A percentile compares a stretch with the other conserved stretches of the same genome.
Evolutionary conservation across 2,113 vertebrate species (phyloP).

Genomic region (Silurus asotus): DNA sequence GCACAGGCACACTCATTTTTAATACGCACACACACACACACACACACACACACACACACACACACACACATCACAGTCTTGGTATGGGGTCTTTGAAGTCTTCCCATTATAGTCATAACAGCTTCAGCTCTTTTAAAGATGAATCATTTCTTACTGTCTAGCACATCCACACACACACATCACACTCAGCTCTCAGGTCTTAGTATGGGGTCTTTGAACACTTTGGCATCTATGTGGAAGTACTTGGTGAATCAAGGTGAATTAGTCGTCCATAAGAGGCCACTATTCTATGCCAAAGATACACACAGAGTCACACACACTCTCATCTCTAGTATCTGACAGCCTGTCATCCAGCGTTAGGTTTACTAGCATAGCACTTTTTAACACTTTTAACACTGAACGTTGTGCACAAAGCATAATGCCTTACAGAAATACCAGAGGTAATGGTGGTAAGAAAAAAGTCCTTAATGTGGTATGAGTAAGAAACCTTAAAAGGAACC

Average conservation of each 20-base stretch:
- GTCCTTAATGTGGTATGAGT: too few relatives aligned
- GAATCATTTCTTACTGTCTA: neutral
- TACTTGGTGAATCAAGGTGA: neutral
- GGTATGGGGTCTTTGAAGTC: constrained; percentile 11
- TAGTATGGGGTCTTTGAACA: constrained; percentile 1
- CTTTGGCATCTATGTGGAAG: neutral
- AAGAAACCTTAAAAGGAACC: too few relatives aligned
- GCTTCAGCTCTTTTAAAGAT: constrained; percentile 6
- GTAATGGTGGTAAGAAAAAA: too few relatives aligned
- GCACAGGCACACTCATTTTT: neutral
- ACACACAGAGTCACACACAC: neutral
- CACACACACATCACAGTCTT: neutral
- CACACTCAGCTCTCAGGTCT: neutral
- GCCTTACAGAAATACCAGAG: too few relatives aligned
- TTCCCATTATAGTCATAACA: constrained; percentile 4
- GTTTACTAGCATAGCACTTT: too few relatives aligned
- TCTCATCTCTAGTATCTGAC: neutral
- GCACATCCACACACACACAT: neutral
- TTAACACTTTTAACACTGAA: too few relatives aligned
- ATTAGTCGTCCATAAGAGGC: neutral
- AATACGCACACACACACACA: neutral
- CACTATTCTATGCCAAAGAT: neutral
- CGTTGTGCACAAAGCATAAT: too few relatives aligned
- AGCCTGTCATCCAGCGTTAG: neutral
- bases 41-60: neutral